phyloP scores from a whole-genome alignment of 1,140 invertebrate genomes.

The Lepidotrigona ventralis region DNA sequence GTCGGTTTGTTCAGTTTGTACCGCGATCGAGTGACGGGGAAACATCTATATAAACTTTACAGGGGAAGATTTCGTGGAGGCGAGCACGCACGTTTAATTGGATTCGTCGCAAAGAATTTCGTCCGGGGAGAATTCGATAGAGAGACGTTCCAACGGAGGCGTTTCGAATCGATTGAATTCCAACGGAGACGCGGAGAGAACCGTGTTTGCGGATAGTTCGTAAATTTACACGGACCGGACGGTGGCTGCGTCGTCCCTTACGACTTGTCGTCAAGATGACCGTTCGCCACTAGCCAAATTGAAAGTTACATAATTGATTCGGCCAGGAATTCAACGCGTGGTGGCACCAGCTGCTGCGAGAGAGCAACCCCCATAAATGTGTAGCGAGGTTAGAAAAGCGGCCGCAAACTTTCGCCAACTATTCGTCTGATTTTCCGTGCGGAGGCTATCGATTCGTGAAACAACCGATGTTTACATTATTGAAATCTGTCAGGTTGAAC shows the following conservation, averaged over 20 bases:
- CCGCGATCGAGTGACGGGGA: too few relatives aligned
- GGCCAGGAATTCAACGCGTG: constrained; percentile 59
- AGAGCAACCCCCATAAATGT: constrained; percentile 22
- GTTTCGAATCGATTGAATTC: constrained; percentile 50
- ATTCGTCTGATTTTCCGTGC: constrained; percentile 10
- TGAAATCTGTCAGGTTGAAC: not conserved
- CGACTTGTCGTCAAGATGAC: constrained; percentile 59
- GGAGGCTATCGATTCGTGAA: not conserved
- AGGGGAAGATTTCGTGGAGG: not conserved
- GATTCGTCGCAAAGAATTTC: constrained; percentile 38
- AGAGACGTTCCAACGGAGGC: constrained; percentile 32
- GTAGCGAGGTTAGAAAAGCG: not conserved
- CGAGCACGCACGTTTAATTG: constrained; percentile 33
- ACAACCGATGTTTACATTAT: constrained; percentile 22
- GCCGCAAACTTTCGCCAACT: constrained; percentile 9
- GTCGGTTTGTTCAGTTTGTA: too few relatives aligned
- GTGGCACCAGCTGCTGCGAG: constrained; percentile 52
- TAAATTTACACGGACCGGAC: constrained; percentile 67
- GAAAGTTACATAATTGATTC: constrained; percentile 76
- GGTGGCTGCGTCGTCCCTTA: constrained; percentile 52
- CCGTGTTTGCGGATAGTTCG: constrained; percentile 55
- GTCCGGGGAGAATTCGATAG: constrained; percentile 31
- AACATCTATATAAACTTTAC: too few relatives aligned
- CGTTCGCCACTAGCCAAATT: constrained; percentile 69
- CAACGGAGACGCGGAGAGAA: constrained; percentile 22